Evolutionary conservation across 2,888 invertebrate genomes (phyloP).

Genomic region (Catocala nupta): DNA sequence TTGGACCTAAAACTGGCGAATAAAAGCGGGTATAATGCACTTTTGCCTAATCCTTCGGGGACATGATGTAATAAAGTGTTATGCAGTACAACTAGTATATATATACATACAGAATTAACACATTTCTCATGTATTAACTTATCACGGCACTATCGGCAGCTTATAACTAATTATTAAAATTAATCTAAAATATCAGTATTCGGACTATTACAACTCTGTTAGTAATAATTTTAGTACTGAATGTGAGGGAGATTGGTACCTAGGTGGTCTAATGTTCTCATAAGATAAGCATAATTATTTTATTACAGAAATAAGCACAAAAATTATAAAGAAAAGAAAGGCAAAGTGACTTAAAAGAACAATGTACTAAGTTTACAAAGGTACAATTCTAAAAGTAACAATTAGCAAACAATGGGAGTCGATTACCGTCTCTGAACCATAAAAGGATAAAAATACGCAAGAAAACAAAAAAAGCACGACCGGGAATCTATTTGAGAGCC

Average conservation of each 20-base stretch:
- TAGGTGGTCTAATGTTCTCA: background rate
- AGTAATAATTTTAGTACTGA: background rate
- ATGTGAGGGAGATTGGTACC: background rate
- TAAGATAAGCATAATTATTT: constrained; percentile 2
- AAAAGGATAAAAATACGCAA: constrained; percentile 41
- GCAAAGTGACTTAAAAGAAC: background rate
- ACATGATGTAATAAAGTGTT: too few relatives aligned
- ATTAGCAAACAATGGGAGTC: constrained; percentile 46
- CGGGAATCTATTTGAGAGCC: constrained; percentile 50
- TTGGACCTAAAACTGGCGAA: too few relatives aligned
- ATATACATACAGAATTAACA: too few relatives aligned
- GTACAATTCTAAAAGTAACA: constrained; percentile 24
- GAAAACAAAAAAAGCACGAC: constrained; percentile 42
- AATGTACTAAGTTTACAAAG: background rate
- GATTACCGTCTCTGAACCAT: constrained; percentile 35
- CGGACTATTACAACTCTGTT: background rate
- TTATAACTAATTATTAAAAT: too few relatives aligned
- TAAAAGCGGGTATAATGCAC: too few relatives aligned
- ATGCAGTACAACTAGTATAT: too few relatives aligned
- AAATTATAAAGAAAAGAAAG: background rate
- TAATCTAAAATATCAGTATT: too few relatives aligned
- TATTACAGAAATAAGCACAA: background rate
- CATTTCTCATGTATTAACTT: too few relatives aligned
- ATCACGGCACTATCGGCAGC: too few relatives aligned
- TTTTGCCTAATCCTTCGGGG: too few relatives aligned